Conservation (phyloP, 2,797 vertebrate genomes). For the Xiphophorus birchmanni region DNA sequence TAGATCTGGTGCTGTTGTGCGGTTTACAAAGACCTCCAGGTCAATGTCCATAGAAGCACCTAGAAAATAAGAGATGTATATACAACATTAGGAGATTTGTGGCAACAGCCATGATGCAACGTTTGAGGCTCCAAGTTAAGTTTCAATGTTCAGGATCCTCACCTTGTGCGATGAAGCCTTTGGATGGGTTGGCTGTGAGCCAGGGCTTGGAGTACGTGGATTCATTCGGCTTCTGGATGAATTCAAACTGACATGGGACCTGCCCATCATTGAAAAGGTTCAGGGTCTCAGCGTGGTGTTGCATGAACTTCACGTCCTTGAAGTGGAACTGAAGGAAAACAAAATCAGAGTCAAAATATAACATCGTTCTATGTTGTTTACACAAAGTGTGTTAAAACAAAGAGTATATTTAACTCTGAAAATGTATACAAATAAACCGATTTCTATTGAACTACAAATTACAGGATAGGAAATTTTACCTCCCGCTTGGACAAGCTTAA, state of each 20-base stretch:
- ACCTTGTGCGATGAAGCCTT: constrained; percentile 94
- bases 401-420: neutral
- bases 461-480: constrained; percentile 73
- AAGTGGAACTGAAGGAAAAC: constrained; percentile 86
- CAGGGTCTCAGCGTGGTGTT: constrained; percentile 87
- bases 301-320: constrained; percentile 93
- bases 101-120: neutral
- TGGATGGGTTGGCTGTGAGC: constrained; percentile 89
- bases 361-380: constrained; percentile 18
- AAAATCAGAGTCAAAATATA: constrained; percentile 17
- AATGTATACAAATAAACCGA: neutral
- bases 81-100: neutral
- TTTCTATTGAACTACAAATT: constrained; percentile 4
- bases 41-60: constrained; percentile 87
- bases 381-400: constrained; percentile 6
- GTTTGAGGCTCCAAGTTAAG: neutral
- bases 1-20: constrained; percentile 87
- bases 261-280: constrained; percentile 91
- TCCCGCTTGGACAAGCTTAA: constrained; percentile 87
- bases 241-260: constrained; percentile 96
- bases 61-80: constrained; percentile 57
- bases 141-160: constrained; percentile 40
- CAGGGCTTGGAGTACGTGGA: constrained; percentile 90
- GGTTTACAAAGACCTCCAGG: constrained; percentile 95
- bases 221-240: constrained; percentile 94